phyloP scores from a whole-genome alignment of 2,888 invertebrate genomes.

The Aleiodes alternator region DNA sequence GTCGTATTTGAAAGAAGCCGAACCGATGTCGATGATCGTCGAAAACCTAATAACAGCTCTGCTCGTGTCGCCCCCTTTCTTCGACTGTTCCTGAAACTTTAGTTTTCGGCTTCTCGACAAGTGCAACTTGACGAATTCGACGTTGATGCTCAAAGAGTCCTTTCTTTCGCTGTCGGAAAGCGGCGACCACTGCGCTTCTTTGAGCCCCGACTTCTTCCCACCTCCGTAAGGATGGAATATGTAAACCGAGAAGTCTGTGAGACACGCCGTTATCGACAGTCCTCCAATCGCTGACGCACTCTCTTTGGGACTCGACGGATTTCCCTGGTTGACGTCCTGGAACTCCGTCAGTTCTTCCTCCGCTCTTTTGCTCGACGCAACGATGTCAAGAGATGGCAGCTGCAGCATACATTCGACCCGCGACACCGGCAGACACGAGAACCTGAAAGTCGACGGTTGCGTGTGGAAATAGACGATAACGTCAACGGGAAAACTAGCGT shows the following conservation, averaged over 20 bases:
- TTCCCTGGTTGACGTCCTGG: slow-evolving; percentile 45
- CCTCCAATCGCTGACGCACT: slow-evolving; percentile 86
- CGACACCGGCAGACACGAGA: slow-evolving; percentile 96
- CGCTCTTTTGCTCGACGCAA: slow-evolving; percentile 95
- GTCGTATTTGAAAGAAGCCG: slow-evolving; percentile 98
- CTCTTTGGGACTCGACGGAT: slow-evolving; percentile 61
- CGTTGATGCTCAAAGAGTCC: slow-evolving; percentile 96
- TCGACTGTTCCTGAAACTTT: slow-evolving; percentile 81
- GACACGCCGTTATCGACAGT: slow-evolving; percentile 94
- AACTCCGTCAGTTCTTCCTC: slow-evolving; percentile 81
- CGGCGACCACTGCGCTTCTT: slow-evolving; percentile 91
- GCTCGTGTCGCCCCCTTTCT: slow-evolving; percentile 80
- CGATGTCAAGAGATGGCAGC: slow-evolving; percentile 96
- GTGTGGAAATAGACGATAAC: slow-evolving; percentile 99
- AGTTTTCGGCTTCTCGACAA: slow-evolving; percentile 93
- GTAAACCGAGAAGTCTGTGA: slow-evolving; percentile 98
- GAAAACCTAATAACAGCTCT: slow-evolving; percentile 95
- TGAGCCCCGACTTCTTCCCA: slow-evolving; percentile 86
- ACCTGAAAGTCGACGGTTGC: slow-evolving; percentile 95
- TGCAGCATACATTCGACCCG: slow-evolving; percentile 97
- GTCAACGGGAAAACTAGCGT: slow-evolving; percentile 97
- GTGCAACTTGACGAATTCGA: slow-evolving; percentile 97
- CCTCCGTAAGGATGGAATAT: slow-evolving; percentile 99
- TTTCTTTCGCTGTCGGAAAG: slow-evolving; percentile 92
- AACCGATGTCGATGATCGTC: slow-evolving; percentile 96